Conservation (phyloP, 2,113 vertebrate species). For the Copsychus sechellarum region DNA sequence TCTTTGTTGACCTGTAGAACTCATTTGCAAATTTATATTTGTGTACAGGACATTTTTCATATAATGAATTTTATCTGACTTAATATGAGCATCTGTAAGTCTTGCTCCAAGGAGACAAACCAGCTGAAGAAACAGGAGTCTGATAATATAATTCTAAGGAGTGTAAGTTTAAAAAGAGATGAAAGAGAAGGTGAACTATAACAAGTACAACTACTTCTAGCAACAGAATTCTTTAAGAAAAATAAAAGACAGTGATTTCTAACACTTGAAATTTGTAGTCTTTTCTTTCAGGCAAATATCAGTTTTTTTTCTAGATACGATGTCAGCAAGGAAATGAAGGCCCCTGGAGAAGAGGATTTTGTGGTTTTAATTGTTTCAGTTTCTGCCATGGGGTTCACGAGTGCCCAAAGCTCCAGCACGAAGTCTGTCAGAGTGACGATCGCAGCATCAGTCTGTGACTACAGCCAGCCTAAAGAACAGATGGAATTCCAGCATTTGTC, state of each 20-base stretch:
- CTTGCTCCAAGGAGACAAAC: background rate
- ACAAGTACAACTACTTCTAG: background rate
- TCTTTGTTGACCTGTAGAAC: background rate
- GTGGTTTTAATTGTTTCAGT: background rate
- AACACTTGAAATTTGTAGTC: background rate
- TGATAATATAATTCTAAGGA: background rate
- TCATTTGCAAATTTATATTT: background rate
- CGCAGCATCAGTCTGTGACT: background rate
- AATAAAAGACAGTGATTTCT: background rate
- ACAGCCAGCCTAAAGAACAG: background rate
- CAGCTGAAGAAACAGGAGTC: background rate
- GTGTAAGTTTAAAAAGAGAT: conserved; percentile 19
- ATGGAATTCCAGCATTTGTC: background rate
- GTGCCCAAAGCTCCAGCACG: accelerated
- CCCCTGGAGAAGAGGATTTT: background rate
- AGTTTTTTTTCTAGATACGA: accelerated
- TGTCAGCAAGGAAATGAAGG: background rate
- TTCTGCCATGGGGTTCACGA: background rate
- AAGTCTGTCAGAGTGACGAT: background rate
- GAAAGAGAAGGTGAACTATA: background rate
- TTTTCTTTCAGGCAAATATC: background rate
- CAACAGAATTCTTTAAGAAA: background rate
- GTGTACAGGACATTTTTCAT: background rate
- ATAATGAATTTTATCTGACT: background rate
- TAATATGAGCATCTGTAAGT: background rate